Percentiles rank a stretch among this genome's conserved stretches.
phyloP scores from a whole-genome alignment of 2,113 vertebrate species.

The Desmodus rotundus region DNA sequence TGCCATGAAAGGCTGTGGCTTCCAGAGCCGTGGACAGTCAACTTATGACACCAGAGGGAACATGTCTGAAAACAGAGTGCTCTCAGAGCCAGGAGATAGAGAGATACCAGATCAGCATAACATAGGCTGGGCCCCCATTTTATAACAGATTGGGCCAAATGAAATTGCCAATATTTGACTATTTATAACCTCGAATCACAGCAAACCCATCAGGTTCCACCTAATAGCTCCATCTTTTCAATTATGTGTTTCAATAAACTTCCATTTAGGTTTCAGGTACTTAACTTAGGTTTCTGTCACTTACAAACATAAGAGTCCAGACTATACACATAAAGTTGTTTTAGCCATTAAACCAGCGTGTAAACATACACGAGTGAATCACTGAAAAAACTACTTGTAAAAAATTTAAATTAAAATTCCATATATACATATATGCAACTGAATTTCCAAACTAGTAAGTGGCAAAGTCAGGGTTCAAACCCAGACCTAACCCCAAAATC shows the following conservation, averaged over 20 bases:
- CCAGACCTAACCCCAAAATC: background rate
- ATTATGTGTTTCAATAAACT: background rate
- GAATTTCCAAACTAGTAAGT: background rate
- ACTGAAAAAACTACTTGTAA: background rate
- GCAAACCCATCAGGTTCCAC: background rate
- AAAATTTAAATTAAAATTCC: background rate
- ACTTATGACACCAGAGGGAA: background rate
- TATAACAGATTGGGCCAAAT: background rate
- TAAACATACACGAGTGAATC: background rate
- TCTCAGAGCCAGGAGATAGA: background rate
- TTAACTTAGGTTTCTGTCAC: background rate
- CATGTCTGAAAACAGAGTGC: background rate
- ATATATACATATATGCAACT: no score
- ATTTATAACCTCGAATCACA: background rate
- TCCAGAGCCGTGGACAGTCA: background rate
- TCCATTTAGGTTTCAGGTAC: background rate
- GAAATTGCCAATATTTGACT: background rate
- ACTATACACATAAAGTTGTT: background rate
- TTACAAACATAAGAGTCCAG: background rate
- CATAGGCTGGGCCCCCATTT: background rate
- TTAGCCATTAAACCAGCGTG: background rate
- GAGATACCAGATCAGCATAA: background rate
- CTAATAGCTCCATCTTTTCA: background rate
- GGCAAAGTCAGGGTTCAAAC: background rate
- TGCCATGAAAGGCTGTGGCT: background rate